phyloP scores from a whole-genome alignment of 2,888 invertebrate genomes.

The Tyria jacobaeae region DNA sequence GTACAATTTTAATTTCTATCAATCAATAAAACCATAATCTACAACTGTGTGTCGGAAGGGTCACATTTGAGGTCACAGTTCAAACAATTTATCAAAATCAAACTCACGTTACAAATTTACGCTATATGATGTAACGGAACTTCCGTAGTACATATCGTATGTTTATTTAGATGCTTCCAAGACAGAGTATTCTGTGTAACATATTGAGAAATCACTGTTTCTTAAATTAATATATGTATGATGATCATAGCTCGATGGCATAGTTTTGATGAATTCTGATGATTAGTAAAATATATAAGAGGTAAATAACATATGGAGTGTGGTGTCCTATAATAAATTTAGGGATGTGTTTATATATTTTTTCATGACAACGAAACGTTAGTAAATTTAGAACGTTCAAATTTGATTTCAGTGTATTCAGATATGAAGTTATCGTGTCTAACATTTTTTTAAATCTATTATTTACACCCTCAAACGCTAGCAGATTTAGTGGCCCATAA shows the following conservation, averaged over 20 bases:
- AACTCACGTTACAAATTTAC: slow-evolving; percentile 24
- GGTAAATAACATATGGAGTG: background rate
- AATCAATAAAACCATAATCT: background rate
- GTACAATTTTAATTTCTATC: background rate
- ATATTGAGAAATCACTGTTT: slow-evolving; percentile 30
- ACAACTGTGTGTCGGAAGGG: slow-evolving; percentile 15
- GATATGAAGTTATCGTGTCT: too few species aligned
- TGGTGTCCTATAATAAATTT: background rate
- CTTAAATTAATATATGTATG: slow-evolving; percentile 33
- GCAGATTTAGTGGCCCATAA: too few species aligned
- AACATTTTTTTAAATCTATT: too few species aligned
- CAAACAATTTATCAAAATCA: slow-evolving; percentile 41
- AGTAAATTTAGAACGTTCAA: too few species aligned
- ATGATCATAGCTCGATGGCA: slow-evolving; percentile 21
- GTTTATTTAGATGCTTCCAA: slow-evolving; percentile 33
- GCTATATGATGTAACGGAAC: slow-evolving; percentile 47
- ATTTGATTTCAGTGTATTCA: too few species aligned
- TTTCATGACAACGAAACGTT: too few species aligned
- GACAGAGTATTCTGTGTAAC: slow-evolving; percentile 27
- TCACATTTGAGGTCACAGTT: slow-evolving; percentile 56
- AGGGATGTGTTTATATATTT: too few species aligned
- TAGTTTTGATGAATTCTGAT: slow-evolving; percentile 7
- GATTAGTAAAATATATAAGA: background rate
- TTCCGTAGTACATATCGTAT: slow-evolving; percentile 40
- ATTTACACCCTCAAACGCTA: too few species aligned